Base-by-base conservation (phyloP, 2,888 invertebrate species). In the Stictocephala bisonia region DNA sequence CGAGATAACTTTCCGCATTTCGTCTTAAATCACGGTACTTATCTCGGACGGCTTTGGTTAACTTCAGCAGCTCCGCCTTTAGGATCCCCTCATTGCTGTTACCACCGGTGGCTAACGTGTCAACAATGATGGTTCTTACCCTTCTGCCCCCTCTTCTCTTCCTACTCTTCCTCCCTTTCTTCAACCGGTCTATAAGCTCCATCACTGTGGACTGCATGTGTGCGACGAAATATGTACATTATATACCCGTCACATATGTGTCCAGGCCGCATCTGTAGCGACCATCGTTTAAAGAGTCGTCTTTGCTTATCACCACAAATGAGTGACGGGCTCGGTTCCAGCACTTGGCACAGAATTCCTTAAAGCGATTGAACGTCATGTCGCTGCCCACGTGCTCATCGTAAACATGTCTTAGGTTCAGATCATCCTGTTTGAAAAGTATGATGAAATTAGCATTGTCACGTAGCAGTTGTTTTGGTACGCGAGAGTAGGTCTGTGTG, bases 361-460 rank as follows among this genome's bases (percentile, higher is more conserved):
- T 75, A 78, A 83, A 83, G 9, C 40, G 7, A 1, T 26, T 22
- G 7, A 51, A 74, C 2, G 53, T 41, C 58, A 74, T 72, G 27
- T 75, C 73, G 11, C 64, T 48, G 13, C 44, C 13, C 11, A 74
- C 64, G 26, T 74, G 68, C 20, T 76, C 76, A 27, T 74, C 66
- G 24, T 60, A 76, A 3, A 76, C 44, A 48, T 83, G 82, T 71
- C 77, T 80, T 48, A 83, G 73, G 78, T 83, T 83, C 29, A 78
- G 71, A 53, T 78, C 78, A 78, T 84, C 82, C 76, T 83, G 82
- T 74, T 81, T 80, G 73, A 83, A 84, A 1, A 82, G 15, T 11
- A 83, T 76, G 9, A 83, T 29, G 9, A 82, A 77, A 75, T 83
- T 83, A 6, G 79, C 75, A 78, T 83, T 83, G 76, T 83, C 82